Conservation (phyloP, 1,140 invertebrate species). For the Zaprionus lachaisei region DNA sequence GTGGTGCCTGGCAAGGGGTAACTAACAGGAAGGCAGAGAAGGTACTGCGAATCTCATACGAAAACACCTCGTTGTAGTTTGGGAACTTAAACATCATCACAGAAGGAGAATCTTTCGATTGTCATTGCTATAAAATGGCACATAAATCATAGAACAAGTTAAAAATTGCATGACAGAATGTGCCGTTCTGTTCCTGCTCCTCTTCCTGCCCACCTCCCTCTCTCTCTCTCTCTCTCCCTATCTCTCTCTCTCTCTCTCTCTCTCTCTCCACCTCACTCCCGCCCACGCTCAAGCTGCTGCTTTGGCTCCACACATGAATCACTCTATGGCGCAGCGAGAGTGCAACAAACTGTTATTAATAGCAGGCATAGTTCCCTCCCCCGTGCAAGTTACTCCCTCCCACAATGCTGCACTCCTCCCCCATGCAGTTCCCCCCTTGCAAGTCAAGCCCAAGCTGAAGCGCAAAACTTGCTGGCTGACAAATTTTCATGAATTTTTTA, state of each 20-base stretch:
- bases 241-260: too few relatives aligned
- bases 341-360: slow-evolving; percentile 83
- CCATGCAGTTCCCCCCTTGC: not conserved
- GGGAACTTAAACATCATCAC: not conserved
- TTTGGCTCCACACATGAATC: slow-evolving; percentile 69
- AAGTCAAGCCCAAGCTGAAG: slow-evolving; percentile 13
- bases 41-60: not conserved
- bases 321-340: slow-evolving; percentile 78
- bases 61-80: not conserved
- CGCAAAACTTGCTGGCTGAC: slow-evolving; percentile 62
- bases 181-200: slow-evolving; percentile 42
- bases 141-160: slow-evolving; percentile 74
- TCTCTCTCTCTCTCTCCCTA: too few relatives aligned
- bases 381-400: not conserved
- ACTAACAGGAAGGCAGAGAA: not conserved
- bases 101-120: slow-evolving; percentile 37
- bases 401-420: not conserved
- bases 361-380: slow-evolving; percentile 46
- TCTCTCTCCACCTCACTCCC: too few relatives aligned
- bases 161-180: slow-evolving; percentile 70
- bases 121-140: slow-evolving; percentile 69
- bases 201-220: too few relatives aligned
- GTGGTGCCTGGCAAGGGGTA: not conserved
- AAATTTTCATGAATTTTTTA: slow-evolving; percentile 84
- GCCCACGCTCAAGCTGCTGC: not conserved